Evolutionary conservation across 2,113 vertebrate genomes (phyloP), one percentile per base, ranked within the genome.

Genomic region (Hemiprocne comata): DNA sequence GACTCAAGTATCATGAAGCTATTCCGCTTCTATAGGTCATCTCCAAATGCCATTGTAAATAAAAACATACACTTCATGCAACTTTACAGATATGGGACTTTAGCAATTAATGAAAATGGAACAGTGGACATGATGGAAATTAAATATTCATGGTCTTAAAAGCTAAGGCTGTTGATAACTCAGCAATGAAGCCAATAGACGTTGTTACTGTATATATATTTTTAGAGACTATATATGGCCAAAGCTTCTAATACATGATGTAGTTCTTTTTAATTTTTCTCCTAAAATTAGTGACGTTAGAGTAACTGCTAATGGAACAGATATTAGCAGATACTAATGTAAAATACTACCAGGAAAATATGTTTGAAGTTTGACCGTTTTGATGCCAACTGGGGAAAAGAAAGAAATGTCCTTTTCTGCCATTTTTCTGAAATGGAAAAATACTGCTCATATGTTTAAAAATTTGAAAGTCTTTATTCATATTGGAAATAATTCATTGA

Each of bases 71-170:
- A n/a, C 85, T 85, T 71, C 66, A 84, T 87, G 80, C 70, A 86
- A 86, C n/a, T 6, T 31, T 71, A 66, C 61, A 84, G 66, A 61
- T 40, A 48, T 69, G 80, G 80, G 86, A 96, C 90, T 74, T 93
- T 74, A 87, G 72, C n/a, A 80, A 17, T 93, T 97, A 94, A 93
- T 88, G 78, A 91, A 96, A 94, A 94, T 86, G 75, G 62, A 94
- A 69, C 48, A 91, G 69, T 89, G 60, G 70, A 44, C 67, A 85
- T 38, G 71, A 53, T 82, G 61, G 54, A 81, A 87, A 85, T 90
- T 53, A 95, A 84, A 93, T 65, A 84, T 96, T 96, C 65, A 92
- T 76, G 31, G 64, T 87, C 86, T 96, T 92, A 94, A 93, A 95
- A 92, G 51, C 75, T 58, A 88, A 72, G 50, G 40, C 33, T 72